Evolutionary conservation across 2,888 invertebrate species (phyloP).

Genomic region (Sceliomorpha sp.): DNA sequence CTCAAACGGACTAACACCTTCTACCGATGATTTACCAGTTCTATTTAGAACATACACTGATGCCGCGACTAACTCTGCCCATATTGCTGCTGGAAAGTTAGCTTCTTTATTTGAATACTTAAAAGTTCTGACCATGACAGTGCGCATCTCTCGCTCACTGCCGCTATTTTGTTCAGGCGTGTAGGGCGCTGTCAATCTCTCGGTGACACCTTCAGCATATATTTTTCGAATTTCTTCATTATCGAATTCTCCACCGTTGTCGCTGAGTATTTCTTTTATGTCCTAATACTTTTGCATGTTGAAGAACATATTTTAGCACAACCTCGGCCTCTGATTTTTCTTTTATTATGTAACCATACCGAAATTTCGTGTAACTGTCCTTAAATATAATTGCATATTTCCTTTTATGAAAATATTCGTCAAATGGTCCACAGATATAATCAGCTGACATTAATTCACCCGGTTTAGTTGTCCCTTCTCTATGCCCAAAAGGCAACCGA

Average conservation of each 20-base stretch:
- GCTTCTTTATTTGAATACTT: slow-evolving; percentile 57
- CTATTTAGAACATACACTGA: slow-evolving; percentile 57
- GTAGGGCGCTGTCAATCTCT: slow-evolving; percentile 55
- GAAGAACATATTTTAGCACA: slow-evolving; percentile 53
- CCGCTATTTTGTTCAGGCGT: slow-evolving; percentile 59
- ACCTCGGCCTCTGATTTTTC: slow-evolving; percentile 61
- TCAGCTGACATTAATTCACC: slow-evolving; percentile 63
- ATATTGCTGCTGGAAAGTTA: slow-evolving; percentile 58
- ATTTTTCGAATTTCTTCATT: slow-evolving; percentile 59
- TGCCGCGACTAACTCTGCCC: slow-evolving; percentile 57
- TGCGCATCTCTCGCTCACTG: slow-evolving; percentile 58
- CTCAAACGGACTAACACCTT: slow-evolving; percentile 59
- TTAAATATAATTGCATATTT: slow-evolving; percentile 44
- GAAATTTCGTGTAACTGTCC: slow-evolving; percentile 60
- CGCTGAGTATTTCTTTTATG: slow-evolving; percentile 65
- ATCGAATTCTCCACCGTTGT: slow-evolving; percentile 68
- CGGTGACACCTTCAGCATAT: slow-evolving; percentile 48
- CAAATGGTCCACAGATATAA: slow-evolving; percentile 62
- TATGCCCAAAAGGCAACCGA: slow-evolving; percentile 63
- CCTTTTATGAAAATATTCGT: slow-evolving; percentile 48
- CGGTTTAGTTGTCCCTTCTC: slow-evolving; percentile 49
- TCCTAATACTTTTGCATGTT: slow-evolving; percentile 55
- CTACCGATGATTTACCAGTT: slow-evolving; percentile 58
- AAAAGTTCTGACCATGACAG: slow-evolving; percentile 62
- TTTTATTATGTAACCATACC: slow-evolving; percentile 55